phyloP scores from a whole-genome alignment of 2,888 invertebrate species.

The Clusia tigrina region DNA sequence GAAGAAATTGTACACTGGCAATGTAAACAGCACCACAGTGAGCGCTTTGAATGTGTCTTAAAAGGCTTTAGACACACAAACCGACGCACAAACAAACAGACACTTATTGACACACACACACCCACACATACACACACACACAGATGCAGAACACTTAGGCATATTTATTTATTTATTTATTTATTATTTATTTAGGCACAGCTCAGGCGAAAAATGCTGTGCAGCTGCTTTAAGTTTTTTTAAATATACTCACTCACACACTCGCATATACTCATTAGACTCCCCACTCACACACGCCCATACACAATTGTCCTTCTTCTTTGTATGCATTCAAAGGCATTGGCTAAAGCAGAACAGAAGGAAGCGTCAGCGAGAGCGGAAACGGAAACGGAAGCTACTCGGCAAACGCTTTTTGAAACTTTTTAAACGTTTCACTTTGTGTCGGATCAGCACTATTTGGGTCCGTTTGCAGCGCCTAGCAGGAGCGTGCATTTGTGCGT shows the following conservation, averaged over 20 bases:
- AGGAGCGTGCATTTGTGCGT: neutral
- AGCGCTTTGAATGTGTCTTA: neutral
- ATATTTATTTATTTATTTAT: too few species aligned
- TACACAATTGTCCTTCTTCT: neutral
- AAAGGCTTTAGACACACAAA: too few species aligned
- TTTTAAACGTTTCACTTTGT: conserved; percentile 12
- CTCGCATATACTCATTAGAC: too few species aligned
- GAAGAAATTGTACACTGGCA: too few species aligned
- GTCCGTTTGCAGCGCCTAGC: neutral
- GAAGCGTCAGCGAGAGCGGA: neutral
- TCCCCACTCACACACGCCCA: too few species aligned
- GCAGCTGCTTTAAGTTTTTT: neutral
- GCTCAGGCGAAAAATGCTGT: neutral
- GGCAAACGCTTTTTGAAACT: conserved; percentile 6
- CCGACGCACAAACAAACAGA: neutral
- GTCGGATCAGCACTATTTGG: neutral
- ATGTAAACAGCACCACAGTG: too few species aligned
- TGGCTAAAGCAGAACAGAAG: neutral
- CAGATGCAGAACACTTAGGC: too few species aligned
- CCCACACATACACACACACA: neutral
- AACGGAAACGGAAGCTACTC: conserved; percentile 14
- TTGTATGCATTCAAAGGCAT: neutral
- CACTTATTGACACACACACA: neutral
- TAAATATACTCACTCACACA: too few species aligned
- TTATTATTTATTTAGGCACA: conserved; percentile 14